These are phyloP conservation scores for Drepanosiphum platanoidis DNA, from an alignment of 2,888 invertebrate species.

Conservation along the genomic window DNA sequence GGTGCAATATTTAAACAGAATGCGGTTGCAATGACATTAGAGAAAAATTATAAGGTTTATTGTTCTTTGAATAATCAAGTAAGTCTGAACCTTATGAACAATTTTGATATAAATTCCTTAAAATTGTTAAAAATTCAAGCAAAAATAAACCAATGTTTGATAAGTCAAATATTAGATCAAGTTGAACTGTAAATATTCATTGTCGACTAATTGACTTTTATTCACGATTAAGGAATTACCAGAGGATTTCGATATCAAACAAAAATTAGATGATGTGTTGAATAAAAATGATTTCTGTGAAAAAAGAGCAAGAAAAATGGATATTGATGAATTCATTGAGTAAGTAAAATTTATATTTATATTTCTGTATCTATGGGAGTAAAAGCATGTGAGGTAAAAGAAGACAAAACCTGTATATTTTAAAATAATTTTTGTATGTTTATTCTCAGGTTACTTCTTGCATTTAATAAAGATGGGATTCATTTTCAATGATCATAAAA, in stretches of 20 bases:
- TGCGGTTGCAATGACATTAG: conserved; percentile 83
- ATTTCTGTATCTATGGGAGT: neutral
- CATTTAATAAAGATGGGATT: conserved; percentile 91
- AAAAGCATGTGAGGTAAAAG: neutral
- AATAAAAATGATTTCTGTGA: conserved; percentile 75
- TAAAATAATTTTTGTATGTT: conserved; percentile 17
- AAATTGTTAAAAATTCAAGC: neutral
- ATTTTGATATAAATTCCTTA: neutral
- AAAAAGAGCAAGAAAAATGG: conserved; percentile 91
- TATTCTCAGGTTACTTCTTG: conserved; percentile 76
- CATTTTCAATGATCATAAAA: conserved; percentile 78
- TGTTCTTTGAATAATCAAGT: conserved; percentile 88
- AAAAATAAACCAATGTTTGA: neutral
- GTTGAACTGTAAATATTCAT: neutral
- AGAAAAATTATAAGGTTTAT: conserved; percentile 90
- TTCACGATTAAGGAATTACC: conserved; percentile 74
- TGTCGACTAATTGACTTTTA: neutral
- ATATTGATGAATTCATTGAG: conserved; percentile 94
- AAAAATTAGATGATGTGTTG: conserved; percentile 81
- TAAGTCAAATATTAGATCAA: neutral
- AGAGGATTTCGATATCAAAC: conserved; percentile 83
- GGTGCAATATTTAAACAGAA: conserved; percentile 88
- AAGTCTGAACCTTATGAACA: conserved; percentile 64
- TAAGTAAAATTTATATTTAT: conserved; percentile 66
- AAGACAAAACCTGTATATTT: neutral